These are phyloP conservation scores for Trachelipus rathkii DNA, from an alignment of 1,140 invertebrate species.

Conservation along the genomic window DNA sequence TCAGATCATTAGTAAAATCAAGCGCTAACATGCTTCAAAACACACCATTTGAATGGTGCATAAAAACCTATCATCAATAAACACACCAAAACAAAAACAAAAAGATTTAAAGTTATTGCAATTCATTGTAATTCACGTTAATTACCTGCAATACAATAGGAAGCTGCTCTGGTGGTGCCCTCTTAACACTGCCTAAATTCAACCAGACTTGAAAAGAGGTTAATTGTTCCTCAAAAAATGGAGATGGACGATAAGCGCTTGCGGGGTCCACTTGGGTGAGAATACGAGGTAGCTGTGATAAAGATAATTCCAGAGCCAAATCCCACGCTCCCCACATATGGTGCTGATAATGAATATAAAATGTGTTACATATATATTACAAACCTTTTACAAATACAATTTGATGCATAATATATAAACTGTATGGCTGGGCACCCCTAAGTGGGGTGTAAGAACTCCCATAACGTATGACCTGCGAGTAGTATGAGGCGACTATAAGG, in stretches of 20 bases:
- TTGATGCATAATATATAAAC: too few relatives aligned
- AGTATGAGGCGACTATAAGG: too few relatives aligned
- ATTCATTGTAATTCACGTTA: slow-evolving; percentile 17
- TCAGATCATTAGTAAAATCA: too few relatives aligned
- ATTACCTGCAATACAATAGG: slow-evolving; percentile 89
- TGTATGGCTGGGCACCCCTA: too few relatives aligned
- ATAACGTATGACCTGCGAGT: too few relatives aligned
- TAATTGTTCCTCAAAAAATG: slow-evolving; percentile 96
- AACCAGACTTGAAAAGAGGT: slow-evolving; percentile 98
- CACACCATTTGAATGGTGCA: too few relatives aligned
- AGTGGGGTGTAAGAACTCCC: too few relatives aligned
- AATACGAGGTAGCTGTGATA: slow-evolving; percentile 68
- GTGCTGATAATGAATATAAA: slow-evolving; percentile 53
- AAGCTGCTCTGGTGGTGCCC: slow-evolving; percentile 87
- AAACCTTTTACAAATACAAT: too few relatives aligned
- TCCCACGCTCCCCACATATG: slow-evolving; percentile 97
- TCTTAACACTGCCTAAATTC: slow-evolving; percentile 68
- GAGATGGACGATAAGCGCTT: slow-evolving; percentile 45
- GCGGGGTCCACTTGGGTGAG: slow-evolving; percentile 32
- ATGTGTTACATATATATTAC: too few relatives aligned
- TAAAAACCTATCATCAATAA: too few relatives aligned
- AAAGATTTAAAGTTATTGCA: neutral
- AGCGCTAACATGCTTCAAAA: too few relatives aligned
- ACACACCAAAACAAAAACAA: too few relatives aligned
- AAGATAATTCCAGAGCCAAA: slow-evolving; percentile 85